Percentiles rank a stretch among this genome's conserved stretches.
Conservation (phyloP, 2,888 invertebrate species). For the Augiades crinisus region DNA sequence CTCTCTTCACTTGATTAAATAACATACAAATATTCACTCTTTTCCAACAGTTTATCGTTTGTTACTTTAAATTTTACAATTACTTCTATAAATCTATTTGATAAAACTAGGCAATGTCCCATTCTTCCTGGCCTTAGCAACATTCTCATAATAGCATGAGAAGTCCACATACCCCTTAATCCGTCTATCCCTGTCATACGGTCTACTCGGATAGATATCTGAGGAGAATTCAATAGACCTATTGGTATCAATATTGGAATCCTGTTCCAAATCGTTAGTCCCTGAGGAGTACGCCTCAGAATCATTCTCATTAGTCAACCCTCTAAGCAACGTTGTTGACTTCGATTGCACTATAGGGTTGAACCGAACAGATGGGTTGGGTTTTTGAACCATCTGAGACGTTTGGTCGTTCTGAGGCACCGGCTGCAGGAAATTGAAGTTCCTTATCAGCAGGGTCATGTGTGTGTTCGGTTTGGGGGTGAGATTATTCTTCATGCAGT, state of each 20-base stretch:
- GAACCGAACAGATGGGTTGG: slow-evolving; percentile 72
- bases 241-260: slow-evolving; percentile 64
- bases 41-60: no score
- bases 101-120: slow-evolving; percentile 85
- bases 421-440: slow-evolving; percentile 91
- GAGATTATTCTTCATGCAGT: slow-evolving; percentile 82
- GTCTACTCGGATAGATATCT: slow-evolving; percentile 61
- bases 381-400: slow-evolving; percentile 27
- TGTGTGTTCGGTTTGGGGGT: slow-evolving; percentile 87
- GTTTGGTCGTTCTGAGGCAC: slow-evolving; percentile 58
- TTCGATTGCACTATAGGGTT: slow-evolving; percentile 83
- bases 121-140: slow-evolving; percentile 84
- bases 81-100: slow-evolving; percentile 48
- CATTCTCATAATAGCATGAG: slow-evolving; percentile 87
- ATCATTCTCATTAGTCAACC: slow-evolving; percentile 65
- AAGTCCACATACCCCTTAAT: slow-evolving; percentile 94
- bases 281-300: slow-evolving; percentile 64
- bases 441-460: slow-evolving; percentile 91
- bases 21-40: no score
- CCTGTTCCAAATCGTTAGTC: slow-evolving; percentile 47
- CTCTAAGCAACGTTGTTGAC: slow-evolving; percentile 53
- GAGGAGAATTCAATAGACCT: slow-evolving; percentile 65
- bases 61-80: no score
- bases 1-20: no score
- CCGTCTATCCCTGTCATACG: slow-evolving; percentile 83